Evolutionary conservation across 2,797 vertebrate genomes (phyloP).

Genomic region (Brotula barbata): DNA sequence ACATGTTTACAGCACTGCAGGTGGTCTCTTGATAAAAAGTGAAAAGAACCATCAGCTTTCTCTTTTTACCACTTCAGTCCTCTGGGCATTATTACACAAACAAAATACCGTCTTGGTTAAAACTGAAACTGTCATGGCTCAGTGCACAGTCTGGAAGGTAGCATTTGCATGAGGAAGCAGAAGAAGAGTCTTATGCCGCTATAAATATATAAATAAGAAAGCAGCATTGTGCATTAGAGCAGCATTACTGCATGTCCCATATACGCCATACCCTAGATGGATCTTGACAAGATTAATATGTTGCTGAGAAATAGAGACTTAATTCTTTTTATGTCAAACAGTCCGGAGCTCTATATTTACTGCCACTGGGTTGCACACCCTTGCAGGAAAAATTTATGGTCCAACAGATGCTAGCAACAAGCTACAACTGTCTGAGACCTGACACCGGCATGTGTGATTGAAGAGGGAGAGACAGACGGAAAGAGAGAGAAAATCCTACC

Average conservation of each 20-base stretch:
- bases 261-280: not conserved
- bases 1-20: slow-evolving; percentile 54
- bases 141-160: slow-evolving; percentile 18
- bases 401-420: slow-evolving; percentile 57
- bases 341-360: slow-evolving; percentile 29
- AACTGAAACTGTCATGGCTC: slow-evolving; percentile 54
- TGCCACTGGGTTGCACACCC: not conserved
- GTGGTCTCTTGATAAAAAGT: slow-evolving; percentile 46
- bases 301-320: slow-evolving; percentile 21
- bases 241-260: not conserved
- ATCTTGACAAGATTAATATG: slow-evolving; percentile 6
- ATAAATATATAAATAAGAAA: too few relatives aligned
- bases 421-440: slow-evolving; percentile 50
- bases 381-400: slow-evolving; percentile 57
- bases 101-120: slow-evolving; percentile 51
- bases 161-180: not conserved
- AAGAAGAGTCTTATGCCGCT: too few relatives aligned
- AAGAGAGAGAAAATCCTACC: not conserved
- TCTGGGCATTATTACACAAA: slow-evolving; percentile 47
- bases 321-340: slow-evolving; percentile 12
- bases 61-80: slow-evolving; percentile 48
- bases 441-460: slow-evolving; percentile 60
- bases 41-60: slow-evolving; percentile 59
- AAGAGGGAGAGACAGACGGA: slow-evolving; percentile 25
- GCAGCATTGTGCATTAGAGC: not conserved